A percentile compares a stretch with the other conserved stretches of the same genome.
These are phyloP conservation scores for Leptopilina myrica DNA, from an alignment of 2,888 invertebrate genomes.

Conservation along the genomic window DNA sequence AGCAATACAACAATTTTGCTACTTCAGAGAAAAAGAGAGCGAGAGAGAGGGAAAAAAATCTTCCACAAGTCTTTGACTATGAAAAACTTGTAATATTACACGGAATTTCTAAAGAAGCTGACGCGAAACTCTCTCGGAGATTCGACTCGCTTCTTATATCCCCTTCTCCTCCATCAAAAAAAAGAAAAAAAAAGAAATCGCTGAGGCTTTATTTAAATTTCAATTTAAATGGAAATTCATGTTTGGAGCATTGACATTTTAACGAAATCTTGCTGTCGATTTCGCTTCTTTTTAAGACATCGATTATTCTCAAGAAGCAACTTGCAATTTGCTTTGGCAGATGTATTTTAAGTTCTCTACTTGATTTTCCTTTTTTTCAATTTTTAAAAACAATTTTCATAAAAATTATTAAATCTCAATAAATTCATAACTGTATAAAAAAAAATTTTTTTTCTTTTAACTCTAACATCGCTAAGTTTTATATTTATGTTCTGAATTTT, in stretches of 20 bases:
- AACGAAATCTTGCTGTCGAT: conserved; percentile 34
- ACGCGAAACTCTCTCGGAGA: background rate
- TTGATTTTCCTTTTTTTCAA: background rate
- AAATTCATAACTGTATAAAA: background rate
- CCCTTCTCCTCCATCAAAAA: too few relatives aligned
- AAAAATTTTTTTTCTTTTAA: background rate
- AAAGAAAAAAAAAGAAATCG: background rate
- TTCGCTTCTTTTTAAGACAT: conserved; percentile 24
- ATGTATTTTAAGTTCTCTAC: background rate
- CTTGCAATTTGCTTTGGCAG: conserved; percentile 21
- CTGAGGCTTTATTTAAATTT: conserved; percentile 36
- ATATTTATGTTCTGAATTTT: too few relatives aligned
- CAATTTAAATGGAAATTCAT: conserved; percentile 39
- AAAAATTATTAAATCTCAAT: conserved; percentile 14
- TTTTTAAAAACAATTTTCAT: background rate
- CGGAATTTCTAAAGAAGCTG: conserved; percentile 39
- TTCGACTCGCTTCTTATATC: conserved; percentile 8
- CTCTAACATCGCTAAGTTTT: background rate
- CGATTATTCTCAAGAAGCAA: conserved; percentile 28
- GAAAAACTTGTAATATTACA: conserved; percentile 30
- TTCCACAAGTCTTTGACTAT: background rate
- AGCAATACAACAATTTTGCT: background rate
- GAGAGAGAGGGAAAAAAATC: too few relatives aligned
- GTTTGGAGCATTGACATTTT: conserved; percentile 31
- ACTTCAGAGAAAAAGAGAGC: conserved; percentile 6